These are phyloP conservation scores for Toxonevra muliebris DNA, from an alignment of 2,888 invertebrate species.

Conservation along the genomic window DNA sequence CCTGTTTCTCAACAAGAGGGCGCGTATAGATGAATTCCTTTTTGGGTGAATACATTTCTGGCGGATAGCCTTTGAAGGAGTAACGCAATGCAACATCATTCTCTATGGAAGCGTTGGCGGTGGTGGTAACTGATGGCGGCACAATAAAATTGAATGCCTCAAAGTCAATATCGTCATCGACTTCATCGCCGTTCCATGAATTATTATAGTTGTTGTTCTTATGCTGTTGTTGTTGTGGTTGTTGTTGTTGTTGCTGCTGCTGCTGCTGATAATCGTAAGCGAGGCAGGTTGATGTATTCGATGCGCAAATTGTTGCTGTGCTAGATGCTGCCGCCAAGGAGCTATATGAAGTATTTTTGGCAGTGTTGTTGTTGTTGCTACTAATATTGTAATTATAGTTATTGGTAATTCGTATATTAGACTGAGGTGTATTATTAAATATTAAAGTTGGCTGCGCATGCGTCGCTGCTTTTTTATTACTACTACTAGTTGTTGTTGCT, in stretches of 20 bases:
- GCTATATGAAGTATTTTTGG: constrained; percentile 7
- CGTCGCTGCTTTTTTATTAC: background rate
- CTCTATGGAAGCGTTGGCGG: constrained; percentile 31
- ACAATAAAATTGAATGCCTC: constrained; percentile 9
- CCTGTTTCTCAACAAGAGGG: constrained; percentile 56
- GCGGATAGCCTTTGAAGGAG: constrained; percentile 57
- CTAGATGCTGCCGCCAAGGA: constrained; percentile 22
- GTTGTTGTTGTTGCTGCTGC: background rate
- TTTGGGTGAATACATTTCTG: constrained; percentile 54
- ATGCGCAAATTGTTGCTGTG: constrained; percentile 23
- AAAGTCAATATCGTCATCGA: background rate
- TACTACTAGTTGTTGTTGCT: background rate
- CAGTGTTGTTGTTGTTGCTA: constrained; percentile 5
- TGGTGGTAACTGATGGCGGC: background rate
- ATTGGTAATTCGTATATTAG: background rate
- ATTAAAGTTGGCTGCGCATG: too few relatives aligned
- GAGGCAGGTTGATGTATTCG: constrained; percentile 23
- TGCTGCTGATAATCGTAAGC: constrained; percentile 9
- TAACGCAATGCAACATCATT: constrained; percentile 47
- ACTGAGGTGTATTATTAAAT: background rate
- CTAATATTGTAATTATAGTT: constrained; percentile 12
- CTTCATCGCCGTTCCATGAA: constrained; percentile 10
- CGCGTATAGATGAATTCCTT: constrained; percentile 56
- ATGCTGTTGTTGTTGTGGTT: background rate
- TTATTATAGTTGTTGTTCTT: background rate